Evolutionary conservation across 2,797 vertebrate genomes (phyloP).

Genomic region (Propithecus perrieri): DNA sequence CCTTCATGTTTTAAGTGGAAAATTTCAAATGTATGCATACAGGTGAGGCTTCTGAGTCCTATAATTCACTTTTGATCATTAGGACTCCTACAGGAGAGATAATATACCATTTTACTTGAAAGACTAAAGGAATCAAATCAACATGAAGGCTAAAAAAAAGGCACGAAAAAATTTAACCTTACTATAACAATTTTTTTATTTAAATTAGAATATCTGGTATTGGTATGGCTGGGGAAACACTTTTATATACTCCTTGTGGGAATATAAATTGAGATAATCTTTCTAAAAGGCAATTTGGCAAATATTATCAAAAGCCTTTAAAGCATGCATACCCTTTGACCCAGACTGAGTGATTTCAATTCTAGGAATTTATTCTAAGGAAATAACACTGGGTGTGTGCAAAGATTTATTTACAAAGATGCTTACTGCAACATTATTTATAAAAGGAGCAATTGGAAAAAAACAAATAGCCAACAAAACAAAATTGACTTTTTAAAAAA

Average conservation of each 20-base stretch:
- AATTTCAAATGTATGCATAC: not conserved
- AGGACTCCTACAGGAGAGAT: not conserved
- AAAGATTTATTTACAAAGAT: constrained; percentile 49
- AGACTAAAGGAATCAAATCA: constrained; percentile 16
- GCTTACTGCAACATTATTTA: not conserved
- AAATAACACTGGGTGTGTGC: not conserved
- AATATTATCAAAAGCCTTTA: constrained; percentile 48
- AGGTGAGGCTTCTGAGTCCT: not conserved
- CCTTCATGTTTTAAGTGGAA: not conserved
- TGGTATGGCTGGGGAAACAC: not conserved
- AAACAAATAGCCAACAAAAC: not conserved
- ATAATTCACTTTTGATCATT: not conserved
- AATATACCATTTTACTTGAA: constrained; percentile 12
- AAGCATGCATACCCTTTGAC: not conserved
- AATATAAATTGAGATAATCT: constrained; percentile 25
- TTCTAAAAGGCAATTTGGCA: constrained; percentile 47
- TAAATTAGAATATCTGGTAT: constrained; percentile 33
- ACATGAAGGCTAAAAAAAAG: not conserved
- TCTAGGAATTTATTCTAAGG: constrained; percentile 50
- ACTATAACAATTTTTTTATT: not conserved
- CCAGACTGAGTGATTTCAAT: not conserved
- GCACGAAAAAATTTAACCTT: not conserved
- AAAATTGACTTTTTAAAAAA: not conserved
- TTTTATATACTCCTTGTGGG: not conserved
- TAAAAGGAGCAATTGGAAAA: not conserved